Conservation (phyloP, 2,888 invertebrate genomes). For the Catocala sponsa region DNA sequence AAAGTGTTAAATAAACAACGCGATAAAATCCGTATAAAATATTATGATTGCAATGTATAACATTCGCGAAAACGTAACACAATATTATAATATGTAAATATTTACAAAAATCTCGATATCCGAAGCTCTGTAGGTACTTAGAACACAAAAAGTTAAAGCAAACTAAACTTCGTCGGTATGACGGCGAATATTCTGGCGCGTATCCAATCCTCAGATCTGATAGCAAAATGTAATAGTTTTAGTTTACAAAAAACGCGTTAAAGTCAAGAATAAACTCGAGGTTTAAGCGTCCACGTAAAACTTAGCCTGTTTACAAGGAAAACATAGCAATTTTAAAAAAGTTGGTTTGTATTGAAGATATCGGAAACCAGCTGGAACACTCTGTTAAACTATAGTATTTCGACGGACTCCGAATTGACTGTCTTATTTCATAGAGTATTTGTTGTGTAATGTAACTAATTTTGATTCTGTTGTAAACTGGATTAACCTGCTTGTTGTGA, state of each 20-base stretch:
- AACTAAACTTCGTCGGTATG: constrained; percentile 26
- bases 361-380: constrained; percentile 3
- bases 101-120: neutral
- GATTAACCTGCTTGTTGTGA: too few relatives aligned
- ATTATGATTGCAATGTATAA: too few relatives aligned
- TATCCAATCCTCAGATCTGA: constrained; percentile 41
- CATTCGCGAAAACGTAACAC: too few relatives aligned
- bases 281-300: constrained; percentile 35
- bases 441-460: too few relatives aligned
- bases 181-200: constrained; percentile 36
- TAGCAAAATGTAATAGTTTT: constrained; percentile 49
- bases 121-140: neutral
- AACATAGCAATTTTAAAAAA: constrained; percentile 34
- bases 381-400: too few relatives aligned
- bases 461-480: too few relatives aligned
- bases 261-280: constrained; percentile 40
- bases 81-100: too few relatives aligned
- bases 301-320: constrained; percentile 35
- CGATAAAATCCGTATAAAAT: too few relatives aligned
- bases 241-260: constrained; percentile 49
- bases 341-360: constrained; percentile 24
- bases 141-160: constrained; percentile 22
- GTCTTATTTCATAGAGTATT: too few relatives aligned
- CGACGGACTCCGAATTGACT: too few relatives aligned
- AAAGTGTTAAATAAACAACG: too few relatives aligned